Conservation (phyloP, 1,140 invertebrate species). For the Euschistus heros region DNA sequence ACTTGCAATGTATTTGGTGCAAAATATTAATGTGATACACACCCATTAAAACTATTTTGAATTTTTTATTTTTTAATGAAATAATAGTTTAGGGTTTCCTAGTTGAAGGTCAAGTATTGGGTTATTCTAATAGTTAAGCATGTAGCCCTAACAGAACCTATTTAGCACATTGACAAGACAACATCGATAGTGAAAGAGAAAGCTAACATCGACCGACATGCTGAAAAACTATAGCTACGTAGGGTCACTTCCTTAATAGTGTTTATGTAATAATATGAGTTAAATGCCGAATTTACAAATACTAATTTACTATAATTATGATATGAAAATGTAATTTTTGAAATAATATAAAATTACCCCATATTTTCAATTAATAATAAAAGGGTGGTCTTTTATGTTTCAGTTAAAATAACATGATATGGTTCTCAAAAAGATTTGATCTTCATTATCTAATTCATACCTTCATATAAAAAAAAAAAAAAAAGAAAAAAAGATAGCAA, state of each 20-base stretch:
- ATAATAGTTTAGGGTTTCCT: not conserved
- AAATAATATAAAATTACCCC: not conserved
- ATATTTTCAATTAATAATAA: too few species aligned
- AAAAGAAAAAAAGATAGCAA: not conserved
- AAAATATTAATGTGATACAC: not conserved
- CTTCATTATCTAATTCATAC: not conserved
- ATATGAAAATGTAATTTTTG: not conserved
- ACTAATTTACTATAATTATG: not conserved
- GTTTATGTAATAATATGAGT: conserved; percentile 7
- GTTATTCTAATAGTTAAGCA: not conserved
- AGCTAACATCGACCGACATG: conserved; percentile 11
- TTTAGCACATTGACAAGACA: conserved; percentile 15
- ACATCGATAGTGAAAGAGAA: conserved; percentile 10
- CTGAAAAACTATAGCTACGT: not conserved
- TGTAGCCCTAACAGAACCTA: not conserved
- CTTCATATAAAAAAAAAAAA: not conserved
- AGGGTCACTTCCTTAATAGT: conserved; percentile 1
- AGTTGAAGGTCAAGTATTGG: not conserved
- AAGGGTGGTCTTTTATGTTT: too few species aligned
- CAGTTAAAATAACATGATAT: not conserved
- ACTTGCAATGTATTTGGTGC: not conserved
- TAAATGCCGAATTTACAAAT: conserved; percentile 16
- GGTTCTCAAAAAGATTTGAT: not conserved
- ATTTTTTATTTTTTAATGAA: not conserved
- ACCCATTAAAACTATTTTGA: not conserved